Conservation (phyloP, 2,888 invertebrate genomes). For the Leptura quadrifasciata region DNA sequence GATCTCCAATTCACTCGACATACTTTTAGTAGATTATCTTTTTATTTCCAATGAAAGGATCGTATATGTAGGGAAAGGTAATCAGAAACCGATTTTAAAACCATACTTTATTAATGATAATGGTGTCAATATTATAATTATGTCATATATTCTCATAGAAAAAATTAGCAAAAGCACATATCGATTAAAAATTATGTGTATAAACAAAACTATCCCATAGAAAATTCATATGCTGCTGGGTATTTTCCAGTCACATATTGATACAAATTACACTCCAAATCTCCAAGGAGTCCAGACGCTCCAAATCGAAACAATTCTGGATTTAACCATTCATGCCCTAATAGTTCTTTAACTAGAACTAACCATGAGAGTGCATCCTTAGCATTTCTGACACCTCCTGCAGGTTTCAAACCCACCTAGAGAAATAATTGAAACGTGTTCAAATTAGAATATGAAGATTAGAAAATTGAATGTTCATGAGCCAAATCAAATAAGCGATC, state of each 20-base stretch:
- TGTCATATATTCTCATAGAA: background rate
- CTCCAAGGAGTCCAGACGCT: conserved; percentile 91
- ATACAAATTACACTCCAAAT: conserved; percentile 80
- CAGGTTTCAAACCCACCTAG: conserved; percentile 97
- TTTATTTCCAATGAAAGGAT: too few species aligned
- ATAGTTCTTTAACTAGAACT: conserved; percentile 86
- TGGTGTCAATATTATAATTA: too few species aligned
- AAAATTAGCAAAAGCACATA: too few species aligned
- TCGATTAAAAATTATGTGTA: background rate
- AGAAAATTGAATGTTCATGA: too few species aligned
- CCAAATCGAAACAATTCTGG: conserved; percentile 93
- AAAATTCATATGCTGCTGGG: conserved; percentile 68
- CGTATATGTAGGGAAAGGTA: background rate
- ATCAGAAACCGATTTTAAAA: background rate
- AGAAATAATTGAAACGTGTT: conserved; percentile 32
- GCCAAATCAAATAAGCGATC: too few species aligned
- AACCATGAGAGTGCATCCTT: conserved; percentile 93
- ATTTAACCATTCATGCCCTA: conserved; percentile 91
- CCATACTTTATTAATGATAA: background rate
- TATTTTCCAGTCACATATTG: conserved; percentile 70
- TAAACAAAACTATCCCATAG: conserved; percentile 63
- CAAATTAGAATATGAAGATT: conserved; percentile 38
- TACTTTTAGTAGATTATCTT: too few species aligned
- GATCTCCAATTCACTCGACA: too few species aligned
- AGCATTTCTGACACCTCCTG: conserved; percentile 94